phyloP scores from a whole-genome alignment of 1,140 invertebrate species.

The Drosophila arawakana region DNA sequence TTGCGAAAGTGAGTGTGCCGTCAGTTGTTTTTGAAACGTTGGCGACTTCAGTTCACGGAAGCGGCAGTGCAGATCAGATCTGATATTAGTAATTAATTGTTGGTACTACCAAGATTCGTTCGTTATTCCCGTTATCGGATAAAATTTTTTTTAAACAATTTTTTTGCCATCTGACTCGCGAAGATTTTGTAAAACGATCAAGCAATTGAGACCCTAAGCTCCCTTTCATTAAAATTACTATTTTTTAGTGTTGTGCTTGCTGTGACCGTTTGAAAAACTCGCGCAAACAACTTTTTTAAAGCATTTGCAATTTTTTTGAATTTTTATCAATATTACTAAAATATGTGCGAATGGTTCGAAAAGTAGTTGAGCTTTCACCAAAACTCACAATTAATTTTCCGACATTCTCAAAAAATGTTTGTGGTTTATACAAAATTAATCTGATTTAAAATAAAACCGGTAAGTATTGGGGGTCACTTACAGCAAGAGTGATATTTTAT shows the following conservation, averaged over 20 bases:
- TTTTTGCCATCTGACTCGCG: slow-evolving; percentile 5
- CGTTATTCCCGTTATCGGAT: neutral
- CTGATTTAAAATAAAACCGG: neutral
- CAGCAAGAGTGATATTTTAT: too few species aligned
- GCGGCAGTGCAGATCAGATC: slow-evolving; percentile 1
- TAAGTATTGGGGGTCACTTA: slow-evolving; percentile 1
- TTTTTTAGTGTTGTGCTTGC: neutral
- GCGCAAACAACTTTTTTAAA: neutral
- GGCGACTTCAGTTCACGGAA: slow-evolving; percentile 54
- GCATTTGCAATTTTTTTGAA: neutral
- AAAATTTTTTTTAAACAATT: slow-evolving; percentile 14
- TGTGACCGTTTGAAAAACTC: too few species aligned
- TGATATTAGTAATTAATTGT: slow-evolving; percentile 7
- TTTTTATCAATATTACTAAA: neutral
- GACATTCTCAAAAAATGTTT: neutral
- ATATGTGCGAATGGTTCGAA: neutral
- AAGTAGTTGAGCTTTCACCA: neutral
- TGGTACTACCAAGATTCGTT: slow-evolving; percentile 1
- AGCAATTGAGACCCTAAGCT: too few species aligned
- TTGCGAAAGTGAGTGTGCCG: slow-evolving; percentile 41
- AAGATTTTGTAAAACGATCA: neutral
- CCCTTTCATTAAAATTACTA: too few species aligned
- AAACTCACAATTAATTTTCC: slow-evolving; percentile 1
- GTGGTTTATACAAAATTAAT: neutral
- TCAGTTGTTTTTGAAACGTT: slow-evolving; percentile 76